These are phyloP conservation scores for Camptogramma bilineatum DNA, from an alignment of 2,888 invertebrate genomes.

Conservation along the genomic window DNA sequence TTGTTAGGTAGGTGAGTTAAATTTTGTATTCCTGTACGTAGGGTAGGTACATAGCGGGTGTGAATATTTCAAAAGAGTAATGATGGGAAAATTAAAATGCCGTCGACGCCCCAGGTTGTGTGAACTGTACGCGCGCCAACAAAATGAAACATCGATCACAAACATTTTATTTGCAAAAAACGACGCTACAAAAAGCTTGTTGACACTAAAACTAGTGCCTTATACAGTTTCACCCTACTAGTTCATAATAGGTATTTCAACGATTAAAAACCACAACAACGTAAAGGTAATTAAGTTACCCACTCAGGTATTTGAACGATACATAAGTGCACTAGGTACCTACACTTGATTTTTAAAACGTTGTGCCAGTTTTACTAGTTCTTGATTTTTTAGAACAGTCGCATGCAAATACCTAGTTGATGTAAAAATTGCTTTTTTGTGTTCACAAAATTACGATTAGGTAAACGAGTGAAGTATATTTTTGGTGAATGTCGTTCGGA, in stretches of 20 bases:
- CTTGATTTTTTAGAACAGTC: not conserved
- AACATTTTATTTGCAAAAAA: slow-evolving; percentile 36
- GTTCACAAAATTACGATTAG: too few relatives aligned
- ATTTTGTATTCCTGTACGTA: not conserved
- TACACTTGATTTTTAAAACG: not conserved
- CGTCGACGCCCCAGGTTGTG: slow-evolving; percentile 31
- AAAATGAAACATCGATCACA: slow-evolving; percentile 42
- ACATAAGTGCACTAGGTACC: not conserved
- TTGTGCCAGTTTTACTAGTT: not conserved
- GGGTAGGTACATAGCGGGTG: slow-evolving; percentile 30
- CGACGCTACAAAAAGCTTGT: slow-evolving; percentile 7
- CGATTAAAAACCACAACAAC: slow-evolving; percentile 3
- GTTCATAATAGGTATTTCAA: slow-evolving; percentile 5
- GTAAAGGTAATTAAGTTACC: not conserved
- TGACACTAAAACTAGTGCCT: slow-evolving; percentile 14
- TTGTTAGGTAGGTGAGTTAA: too few relatives aligned
- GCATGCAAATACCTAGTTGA: not conserved
- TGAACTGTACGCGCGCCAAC: slow-evolving; percentile 33
- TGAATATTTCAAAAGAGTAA: slow-evolving; percentile 37
- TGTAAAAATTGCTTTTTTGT: not conserved
- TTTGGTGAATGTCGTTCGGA: too few relatives aligned
- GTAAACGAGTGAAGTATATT: too few relatives aligned
- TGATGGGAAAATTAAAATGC: slow-evolving; percentile 40
- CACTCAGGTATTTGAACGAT: slow-evolving; percentile 1
- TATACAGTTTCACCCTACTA: slow-evolving; percentile 12